Conservation (phyloP, 2,797 vertebrate species). For the Anas capensis region DNA sequence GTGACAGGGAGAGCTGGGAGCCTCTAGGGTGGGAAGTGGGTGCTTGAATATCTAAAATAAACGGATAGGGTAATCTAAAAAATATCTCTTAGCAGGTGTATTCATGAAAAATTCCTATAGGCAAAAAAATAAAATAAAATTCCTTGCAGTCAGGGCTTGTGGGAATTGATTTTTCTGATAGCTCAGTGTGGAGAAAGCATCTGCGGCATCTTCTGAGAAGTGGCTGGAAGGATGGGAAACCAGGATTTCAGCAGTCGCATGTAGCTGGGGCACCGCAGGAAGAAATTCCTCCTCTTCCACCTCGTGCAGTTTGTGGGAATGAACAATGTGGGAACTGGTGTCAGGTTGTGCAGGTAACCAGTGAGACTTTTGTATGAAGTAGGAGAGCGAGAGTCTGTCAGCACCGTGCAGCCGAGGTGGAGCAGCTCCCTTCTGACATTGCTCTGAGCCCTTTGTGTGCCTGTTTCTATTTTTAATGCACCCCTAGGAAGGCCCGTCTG, state of each 20-base stretch:
- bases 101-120: not conserved
- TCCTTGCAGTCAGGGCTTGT: not conserved
- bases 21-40: not conserved
- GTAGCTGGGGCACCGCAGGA: not conserved
- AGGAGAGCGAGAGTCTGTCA: not conserved
- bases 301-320: not conserved
- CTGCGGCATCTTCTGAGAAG: not conserved
- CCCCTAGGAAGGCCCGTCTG: not conserved
- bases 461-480: not conserved
- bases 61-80: not conserved
- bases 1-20: not conserved
- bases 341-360: not conserved
- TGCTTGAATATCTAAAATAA: not conserved
- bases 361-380: not conserved
- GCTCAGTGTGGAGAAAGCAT: not conserved
- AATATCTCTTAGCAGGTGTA: not conserved
- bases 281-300: not conserved
- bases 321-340: not conserved
- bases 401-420: not conserved
- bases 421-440: not conserved
- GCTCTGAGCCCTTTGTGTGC: not conserved
- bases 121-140: not conserved
- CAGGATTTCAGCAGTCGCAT: fast-evolving
- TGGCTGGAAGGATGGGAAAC: fast-evolving
- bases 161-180: not conserved